phyloP scores from a whole-genome alignment of 2,888 invertebrate species.

The Ryuthela nishihirai region DNA sequence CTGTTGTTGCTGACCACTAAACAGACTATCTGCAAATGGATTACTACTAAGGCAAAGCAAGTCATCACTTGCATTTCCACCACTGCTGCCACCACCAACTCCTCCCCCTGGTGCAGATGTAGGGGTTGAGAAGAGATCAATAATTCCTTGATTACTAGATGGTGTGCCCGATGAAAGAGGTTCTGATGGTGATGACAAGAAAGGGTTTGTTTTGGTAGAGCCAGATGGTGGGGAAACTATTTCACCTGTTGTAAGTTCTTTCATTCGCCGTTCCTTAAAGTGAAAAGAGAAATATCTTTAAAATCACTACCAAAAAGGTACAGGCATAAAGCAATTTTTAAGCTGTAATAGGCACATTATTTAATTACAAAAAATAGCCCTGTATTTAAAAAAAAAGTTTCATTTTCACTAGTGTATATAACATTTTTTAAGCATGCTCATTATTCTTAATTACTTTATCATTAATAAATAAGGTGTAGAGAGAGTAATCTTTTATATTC shows the following conservation, averaged over 20 bases:
- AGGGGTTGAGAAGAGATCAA: slow-evolving; percentile 41
- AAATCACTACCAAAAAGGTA: no score
- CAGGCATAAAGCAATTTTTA: no score
- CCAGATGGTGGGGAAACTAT: slow-evolving; percentile 20
- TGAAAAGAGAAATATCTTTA: no score
- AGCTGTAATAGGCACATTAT: no score
- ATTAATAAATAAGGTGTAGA: no score
- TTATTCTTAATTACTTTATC: no score
- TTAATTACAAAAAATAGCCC: no score
- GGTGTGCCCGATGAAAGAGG: slow-evolving; percentile 2
- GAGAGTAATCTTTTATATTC: no score
- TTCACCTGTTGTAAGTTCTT: slow-evolving; percentile 19
- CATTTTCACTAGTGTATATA: no score
- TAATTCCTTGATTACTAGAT: slow-evolving; percentile 21
- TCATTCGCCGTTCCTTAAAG: slow-evolving; percentile 33
- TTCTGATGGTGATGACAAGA: slow-evolving; percentile 31
- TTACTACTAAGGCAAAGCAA: slow-evolving; percentile 70
- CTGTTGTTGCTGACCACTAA: slow-evolving; percentile 45
- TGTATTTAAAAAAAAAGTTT: no score
- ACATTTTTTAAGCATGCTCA: no score
- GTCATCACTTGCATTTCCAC: slow-evolving; percentile 76
- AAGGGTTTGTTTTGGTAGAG: slow-evolving; percentile 34
- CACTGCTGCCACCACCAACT: slow-evolving; percentile 36
- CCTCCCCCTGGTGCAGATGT: neutral
- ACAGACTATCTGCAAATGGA: slow-evolving; percentile 67